Evolutionary conservation across 2,113 vertebrate species (phyloP), one percentile per base, ranked within the genome.

Genomic region (Pseudopodoces humilis): DNA sequence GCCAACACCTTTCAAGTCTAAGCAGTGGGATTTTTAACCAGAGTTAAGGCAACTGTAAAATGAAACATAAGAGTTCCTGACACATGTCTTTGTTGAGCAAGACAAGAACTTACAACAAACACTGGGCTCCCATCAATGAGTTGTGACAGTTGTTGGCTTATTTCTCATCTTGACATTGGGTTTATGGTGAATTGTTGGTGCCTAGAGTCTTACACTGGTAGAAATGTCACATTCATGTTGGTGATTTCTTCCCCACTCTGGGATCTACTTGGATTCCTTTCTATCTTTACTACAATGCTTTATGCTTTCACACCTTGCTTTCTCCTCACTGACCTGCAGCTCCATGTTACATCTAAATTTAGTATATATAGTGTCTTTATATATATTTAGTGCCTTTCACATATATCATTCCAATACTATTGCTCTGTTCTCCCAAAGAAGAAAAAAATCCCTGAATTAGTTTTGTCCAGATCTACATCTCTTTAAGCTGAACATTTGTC

Each of bases 21-120:
- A 74, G 23, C 12, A 50, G 28, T 44, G 15, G 44, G 31, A 18
- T 65, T 31, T 12, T 65, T 81, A 39, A 12, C 37, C 22, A 23
- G 12, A 88, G 44, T 37, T 44, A 65, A 58, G 37, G 2, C 2
- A 30, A 64, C 11, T 49, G 17, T 71, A 64, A 41, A 43, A 37
- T 19, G 27, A 37, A 71, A 43, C 43, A 13, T 56, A 25, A 37
- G 22, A 65, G 25, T 6, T 65, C 35, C 37, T 72, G 59, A 37
- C 7, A 17, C 0, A 10, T 33, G 1, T 35, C 50, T 58, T 88
- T 72, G 7, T 65, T 65, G 18, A 28, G 22, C 1, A 0, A 20
- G 44, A 58, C 9, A 11, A 44, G 31, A 72, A 44, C 24, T 44
- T 31, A 59, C 4, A 33, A 20, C 4, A 30, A 71, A 41, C 25